Evolutionary conservation across 2,888 invertebrate genomes (phyloP), one percentile per base, ranked within the genome.

Genomic region (Schizaphis graminum): DNA sequence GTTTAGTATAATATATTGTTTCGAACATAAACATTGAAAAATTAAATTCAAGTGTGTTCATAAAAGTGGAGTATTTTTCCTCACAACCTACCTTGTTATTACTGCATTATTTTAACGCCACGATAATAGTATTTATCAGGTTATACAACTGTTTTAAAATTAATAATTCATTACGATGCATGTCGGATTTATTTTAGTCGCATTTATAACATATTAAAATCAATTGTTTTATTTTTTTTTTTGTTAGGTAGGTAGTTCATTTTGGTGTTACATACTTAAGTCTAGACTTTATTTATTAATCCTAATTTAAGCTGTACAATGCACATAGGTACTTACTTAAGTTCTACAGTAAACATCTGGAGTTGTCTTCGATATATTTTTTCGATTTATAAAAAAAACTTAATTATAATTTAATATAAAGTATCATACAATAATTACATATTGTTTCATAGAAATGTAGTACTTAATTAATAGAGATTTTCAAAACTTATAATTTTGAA

Each of bases 1-100:
- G 88, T 56, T 56, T 56, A 56, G 49, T 87, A 35, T 87, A 87
- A 87, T n/a, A 49, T n/a, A 87, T 87, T n/a, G 26, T 87, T 87
- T n/a, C 13, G n/a, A 49, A 16, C 8, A 47, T 49, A 49, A 87
- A 49, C n/a, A 49, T 87, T 87, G 21, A 47, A 87, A 87, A 87
- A 87, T n/a, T 35, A 21, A 47, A 77, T 35, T 87, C 47, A 28
- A 49, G 35, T 35, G 77, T 35, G 77, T 35, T 77, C 77, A 77
- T 77, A 77, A 77, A 77, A 77, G 21, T 47, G 16, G 47, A 28
- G 8, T 35, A 35, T 67, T 35, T 67, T 77, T 35, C 35, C 35
- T 35, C 77, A 77, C 77, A 35, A 35, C 35, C 21, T 21, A 35
- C 21, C 8, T 77, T 21, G 77, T 77, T 41, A 21, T 44, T 44